These are phyloP conservation scores for Spinus pinus DNA, from an alignment of 2,797 vertebrate species.

Conservation along the genomic window DNA sequence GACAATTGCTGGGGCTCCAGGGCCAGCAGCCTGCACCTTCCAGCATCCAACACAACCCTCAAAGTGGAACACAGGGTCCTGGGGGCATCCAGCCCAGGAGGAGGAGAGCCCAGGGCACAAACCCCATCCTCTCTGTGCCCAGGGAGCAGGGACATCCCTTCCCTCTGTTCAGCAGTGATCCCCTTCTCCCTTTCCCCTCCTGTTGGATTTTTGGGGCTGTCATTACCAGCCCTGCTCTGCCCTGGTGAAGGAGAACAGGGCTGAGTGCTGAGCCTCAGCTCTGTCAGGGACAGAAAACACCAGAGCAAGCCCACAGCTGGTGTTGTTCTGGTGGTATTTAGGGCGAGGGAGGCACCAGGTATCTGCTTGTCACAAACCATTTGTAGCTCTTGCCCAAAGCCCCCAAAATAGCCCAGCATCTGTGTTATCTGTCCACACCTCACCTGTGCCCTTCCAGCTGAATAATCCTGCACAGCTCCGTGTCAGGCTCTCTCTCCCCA, in stretches of 20 bases:
- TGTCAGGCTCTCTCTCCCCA: neutral
- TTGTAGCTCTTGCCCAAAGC: neutral
- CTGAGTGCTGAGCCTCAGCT: neutral
- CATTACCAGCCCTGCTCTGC: too few species aligned
- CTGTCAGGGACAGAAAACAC: accelerated
- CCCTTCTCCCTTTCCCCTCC: neutral
- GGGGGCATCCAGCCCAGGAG: neutral
- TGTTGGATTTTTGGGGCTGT: neutral
- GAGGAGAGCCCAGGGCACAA: neutral
- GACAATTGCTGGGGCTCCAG: neutral
- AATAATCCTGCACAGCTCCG: neutral
- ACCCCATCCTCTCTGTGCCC: neutral
- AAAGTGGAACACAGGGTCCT: neutral
- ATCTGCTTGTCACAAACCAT: neutral
- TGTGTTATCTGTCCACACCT: neutral
- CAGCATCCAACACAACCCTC: neutral
- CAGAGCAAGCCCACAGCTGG: neutral
- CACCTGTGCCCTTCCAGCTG: constrained; percentile 38
- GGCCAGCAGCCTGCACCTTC: neutral
- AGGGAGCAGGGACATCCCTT: neutral
- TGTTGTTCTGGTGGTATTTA: neutral
- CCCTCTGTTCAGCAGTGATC: neutral
- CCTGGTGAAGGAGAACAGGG: accelerated
- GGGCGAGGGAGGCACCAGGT: neutral
- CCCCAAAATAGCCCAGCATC: neutral